phyloP scores from a whole-genome alignment of 2,113 vertebrate genomes.

The Pteruthius melanotis region DNA sequence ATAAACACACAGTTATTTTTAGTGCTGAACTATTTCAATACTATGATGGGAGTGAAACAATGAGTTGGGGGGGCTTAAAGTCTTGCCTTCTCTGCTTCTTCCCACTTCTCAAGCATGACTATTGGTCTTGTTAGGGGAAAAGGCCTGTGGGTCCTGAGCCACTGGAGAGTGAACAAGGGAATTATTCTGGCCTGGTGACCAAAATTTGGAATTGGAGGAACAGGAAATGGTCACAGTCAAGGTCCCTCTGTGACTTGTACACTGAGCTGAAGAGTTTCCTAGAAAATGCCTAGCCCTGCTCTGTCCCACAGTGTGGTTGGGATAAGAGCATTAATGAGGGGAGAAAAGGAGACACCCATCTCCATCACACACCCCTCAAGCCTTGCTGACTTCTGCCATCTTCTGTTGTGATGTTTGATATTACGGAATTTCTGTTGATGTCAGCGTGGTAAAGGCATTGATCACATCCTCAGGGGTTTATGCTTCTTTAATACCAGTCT shows the following conservation, averaged over 20 bases:
- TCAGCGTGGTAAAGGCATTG: background rate
- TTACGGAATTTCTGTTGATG: fast-evolving
- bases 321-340: background rate
- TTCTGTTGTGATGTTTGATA: background rate
- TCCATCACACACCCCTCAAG: background rate
- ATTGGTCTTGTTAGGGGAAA: fast-evolving
- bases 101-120: background rate
- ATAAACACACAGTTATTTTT: background rate
- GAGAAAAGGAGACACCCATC: background rate
- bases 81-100: background rate
- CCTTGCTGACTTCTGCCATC: background rate
- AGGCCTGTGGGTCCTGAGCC: background rate
- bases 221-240: background rate
- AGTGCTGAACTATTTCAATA: background rate
- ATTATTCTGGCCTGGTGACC: background rate
- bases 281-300: background rate
- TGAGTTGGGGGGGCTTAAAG: background rate
- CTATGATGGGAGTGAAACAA: background rate
- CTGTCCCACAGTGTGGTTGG: background rate
- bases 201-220: background rate
- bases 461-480: background rate
- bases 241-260: background rate
- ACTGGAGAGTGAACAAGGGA: background rate
- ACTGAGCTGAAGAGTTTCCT: background rate
- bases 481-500: background rate